Base-by-base conservation (phyloP, 2,888 invertebrate genomes). In the Agrilus cyanescens region DNA sequence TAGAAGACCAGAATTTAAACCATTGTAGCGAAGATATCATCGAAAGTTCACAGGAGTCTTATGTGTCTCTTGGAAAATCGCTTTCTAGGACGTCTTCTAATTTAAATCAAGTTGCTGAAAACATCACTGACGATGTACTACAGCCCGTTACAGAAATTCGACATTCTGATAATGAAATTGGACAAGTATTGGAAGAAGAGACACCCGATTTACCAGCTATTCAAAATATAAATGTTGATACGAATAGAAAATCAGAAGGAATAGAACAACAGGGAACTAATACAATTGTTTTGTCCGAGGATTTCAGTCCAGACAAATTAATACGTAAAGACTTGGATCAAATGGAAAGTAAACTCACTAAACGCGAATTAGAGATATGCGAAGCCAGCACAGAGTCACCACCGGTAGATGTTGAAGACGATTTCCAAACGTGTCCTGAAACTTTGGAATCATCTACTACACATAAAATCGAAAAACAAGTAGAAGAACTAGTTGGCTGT, bases 351-450 rank as follows among this genome's bases (percentile, higher is more conserved):
- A 41, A 50, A 25, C 42, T 58, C 6, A 56, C 54, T 8, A 55
- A 57, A 14, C 51, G 55, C 3, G 56, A 57, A 50, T 59, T 65
- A 39, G 50, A 53, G 12, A 51, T 57, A 16, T 51, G 53, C 34
- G 49, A 48, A 36, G 55, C 56, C 53, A 59, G 60, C 29, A 62
- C 62, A 4, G 54, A 56, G 43, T 53, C 57, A 43, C 37, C 40
- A 40, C 45, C 40, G 10, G 15, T 43, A 20, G 38, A 43, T 3
- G 33, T 12, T 18, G 30, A 31, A n/a, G 37, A 30, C 12, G 42
- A 33, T 8, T 12, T 10, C 30, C 13, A 33, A 37, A 10, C 3
- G 31, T 25, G 29, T 29, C 14, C 4, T 12, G 16, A 39, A 37
- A 14, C 10, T 12, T 4, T 4, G 13, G 20, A 37, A 15, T 25